Evolutionary conservation across 2,797 vertebrate species (phyloP), one percentile per base, ranked within the genome.

Genomic region (Lepilemur septentrionalis): DNA sequence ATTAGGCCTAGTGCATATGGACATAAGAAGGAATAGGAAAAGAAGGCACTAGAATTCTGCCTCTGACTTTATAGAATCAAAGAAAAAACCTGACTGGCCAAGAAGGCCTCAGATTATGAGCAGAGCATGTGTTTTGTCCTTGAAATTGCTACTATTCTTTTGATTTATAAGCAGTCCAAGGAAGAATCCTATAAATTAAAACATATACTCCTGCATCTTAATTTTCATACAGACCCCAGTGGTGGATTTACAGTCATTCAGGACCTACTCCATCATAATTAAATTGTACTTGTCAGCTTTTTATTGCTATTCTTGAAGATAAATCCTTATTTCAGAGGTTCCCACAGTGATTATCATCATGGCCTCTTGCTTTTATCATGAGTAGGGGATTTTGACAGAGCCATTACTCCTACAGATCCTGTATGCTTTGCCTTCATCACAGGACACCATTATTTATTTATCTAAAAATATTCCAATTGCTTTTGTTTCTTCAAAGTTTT

Each of bases 211-310:
- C 57, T 96, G 89, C 97, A 79, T 98, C 97, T 98, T 98, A 97
- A 98, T 98, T 98, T 98, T 97, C 98, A 95, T 98, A 96, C 95
- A 94, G 94, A 97, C 93, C 61, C 41, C 92, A 43, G 65, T 57
- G 30, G 65, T 97, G 97, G 98, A 98, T 98, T 98, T 98, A 98
- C 97, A 97, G 97, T 86, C 73, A 95, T 92, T 97, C 93, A 94
- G 97, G 98, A 96, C 83, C 55, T 97, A 98, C 96, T 96, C 97
- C 98, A 97, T 98, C 98, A 98, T 98, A 98, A 98, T 98, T 98
- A 98, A 98, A 98, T 98, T 98, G 95, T 97, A 95, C 92, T 97
- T 98, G 95, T 97, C 97, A 93, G 97, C 96, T 93, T 98, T 98
- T 99, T 98, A 99, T 98, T 97, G 97, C 96, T 89, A 52, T 94